Evolutionary conservation across 2,113 vertebrate genomes (phyloP).

Genomic region (Malaclemys terrapin): DNA sequence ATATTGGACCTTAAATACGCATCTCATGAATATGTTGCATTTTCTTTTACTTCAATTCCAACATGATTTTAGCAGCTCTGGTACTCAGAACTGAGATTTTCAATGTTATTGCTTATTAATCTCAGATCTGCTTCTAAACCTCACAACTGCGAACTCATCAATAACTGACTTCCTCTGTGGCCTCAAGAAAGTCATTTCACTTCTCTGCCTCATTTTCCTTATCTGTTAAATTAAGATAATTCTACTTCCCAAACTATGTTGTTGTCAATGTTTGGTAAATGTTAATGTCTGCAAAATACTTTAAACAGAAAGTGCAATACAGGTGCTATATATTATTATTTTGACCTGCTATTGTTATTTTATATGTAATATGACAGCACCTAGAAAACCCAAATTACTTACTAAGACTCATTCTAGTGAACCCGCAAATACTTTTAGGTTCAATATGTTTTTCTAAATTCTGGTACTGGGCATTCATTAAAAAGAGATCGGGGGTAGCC

Average conservation of each 20-base stretch:
- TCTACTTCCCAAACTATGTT: neutral
- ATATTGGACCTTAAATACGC: neutral
- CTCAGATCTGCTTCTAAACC: neutral
- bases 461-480: neutral
- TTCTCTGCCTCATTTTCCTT: neutral
- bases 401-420: neutral
- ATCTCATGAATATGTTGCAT: neutral
- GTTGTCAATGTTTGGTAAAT: neutral
- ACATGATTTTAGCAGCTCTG: neutral
- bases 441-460: neutral
- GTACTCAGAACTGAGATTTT: neutral
- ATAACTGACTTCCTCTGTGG: neutral
- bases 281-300: neutral
- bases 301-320: neutral
- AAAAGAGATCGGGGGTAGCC: neutral
- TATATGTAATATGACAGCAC: neutral
- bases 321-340: neutral
- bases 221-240: neutral
- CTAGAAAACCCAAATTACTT: neutral
- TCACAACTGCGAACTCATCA: neutral
- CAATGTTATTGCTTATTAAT: neutral
- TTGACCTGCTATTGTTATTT: neutral
- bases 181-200: neutral
- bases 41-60: neutral
- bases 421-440: neutral